A percentile compares a stretch with the other conserved stretches of the same genome.
Conservation (phyloP, 2,888 invertebrate species). For the Campoplex capitator region DNA sequence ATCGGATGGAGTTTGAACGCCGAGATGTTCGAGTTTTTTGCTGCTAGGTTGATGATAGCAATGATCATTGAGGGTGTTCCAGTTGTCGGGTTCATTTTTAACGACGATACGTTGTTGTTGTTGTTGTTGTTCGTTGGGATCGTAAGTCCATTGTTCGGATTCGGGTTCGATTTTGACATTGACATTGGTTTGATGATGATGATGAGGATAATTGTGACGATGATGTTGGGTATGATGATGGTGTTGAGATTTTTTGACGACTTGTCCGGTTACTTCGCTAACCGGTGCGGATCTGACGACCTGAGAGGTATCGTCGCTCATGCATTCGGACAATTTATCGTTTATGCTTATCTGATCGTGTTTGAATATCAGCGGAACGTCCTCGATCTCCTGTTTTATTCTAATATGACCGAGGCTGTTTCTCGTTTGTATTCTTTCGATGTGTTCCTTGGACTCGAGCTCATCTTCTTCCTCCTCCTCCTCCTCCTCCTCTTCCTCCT, state of each 20-base stretch:
- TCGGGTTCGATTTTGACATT: conserved; percentile 72
- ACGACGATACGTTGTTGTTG: conserved; percentile 32
- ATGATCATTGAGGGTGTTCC: conserved; percentile 86
- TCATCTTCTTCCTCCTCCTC: conserved; percentile 70
- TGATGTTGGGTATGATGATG: neutral
- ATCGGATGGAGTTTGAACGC: conserved; percentile 95
- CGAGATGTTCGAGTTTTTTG: conserved; percentile 88
- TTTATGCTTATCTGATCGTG: conserved; percentile 81
- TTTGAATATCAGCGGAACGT: conserved; percentile 75
- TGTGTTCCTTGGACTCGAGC: conserved; percentile 72
- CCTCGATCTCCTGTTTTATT: conserved; percentile 34
- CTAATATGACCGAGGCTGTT: neutral
- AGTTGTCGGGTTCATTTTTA: conserved; percentile 75
- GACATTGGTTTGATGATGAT: conserved; percentile 37
- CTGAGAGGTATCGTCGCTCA: conserved; percentile 62
- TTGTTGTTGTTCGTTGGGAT: conserved; percentile 59
- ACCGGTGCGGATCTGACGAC: conserved; percentile 76
- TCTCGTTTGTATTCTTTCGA: neutral
- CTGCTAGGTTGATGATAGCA: conserved; percentile 87
- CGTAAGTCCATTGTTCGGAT: conserved; percentile 43
- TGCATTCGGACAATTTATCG: conserved; percentile 76
- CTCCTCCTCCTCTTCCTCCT: conserved; percentile 69
- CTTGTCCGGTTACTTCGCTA: conserved; percentile 81
- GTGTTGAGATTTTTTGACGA: conserved; percentile 69
- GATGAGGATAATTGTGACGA: conserved; percentile 36